Percentiles rank a stretch among this genome's conserved stretches.
Conservation (phyloP, 2,888 invertebrate genomes). For the Dioctria linearis region DNA sequence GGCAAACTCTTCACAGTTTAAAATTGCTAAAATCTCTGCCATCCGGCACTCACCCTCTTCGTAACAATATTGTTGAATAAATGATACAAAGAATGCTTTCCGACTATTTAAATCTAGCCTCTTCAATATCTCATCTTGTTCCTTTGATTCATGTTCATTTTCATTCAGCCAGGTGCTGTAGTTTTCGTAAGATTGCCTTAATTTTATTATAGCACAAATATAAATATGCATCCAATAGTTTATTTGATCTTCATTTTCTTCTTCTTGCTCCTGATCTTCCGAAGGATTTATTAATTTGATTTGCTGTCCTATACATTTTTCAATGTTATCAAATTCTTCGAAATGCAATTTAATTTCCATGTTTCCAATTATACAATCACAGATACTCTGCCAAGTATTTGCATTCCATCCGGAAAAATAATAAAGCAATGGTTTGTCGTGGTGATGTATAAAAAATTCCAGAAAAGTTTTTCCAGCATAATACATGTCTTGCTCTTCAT, state of each 20-base stretch:
- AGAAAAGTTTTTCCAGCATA: background rate
- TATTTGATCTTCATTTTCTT: background rate
- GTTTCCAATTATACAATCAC: background rate
- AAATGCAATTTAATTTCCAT: background rate
- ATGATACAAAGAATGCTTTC: slow-evolving; percentile 17
- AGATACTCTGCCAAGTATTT: background rate
- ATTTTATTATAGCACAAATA: background rate
- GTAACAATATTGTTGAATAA: background rate
- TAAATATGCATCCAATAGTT: background rate
- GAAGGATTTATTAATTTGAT: background rate
- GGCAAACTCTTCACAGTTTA: slow-evolving; percentile 21
- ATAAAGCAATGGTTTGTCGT: background rate
- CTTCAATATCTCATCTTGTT: background rate
- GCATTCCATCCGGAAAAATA: slow-evolving; percentile 10
- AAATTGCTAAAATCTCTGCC: background rate
- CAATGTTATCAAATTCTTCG: background rate
- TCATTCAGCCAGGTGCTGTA: background rate
- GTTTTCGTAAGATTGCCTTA: background rate
- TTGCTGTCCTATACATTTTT: background rate
- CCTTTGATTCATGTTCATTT: background rate
- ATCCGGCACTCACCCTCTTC: background rate
- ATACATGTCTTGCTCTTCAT: background rate
- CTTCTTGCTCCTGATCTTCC: background rate
- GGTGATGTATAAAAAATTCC: background rate
- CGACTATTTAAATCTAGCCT: slow-evolving; percentile 16